These are phyloP conservation scores for Idris sp. DNA, from an alignment of 1,140 invertebrate species.

Conservation along the genomic window DNA sequence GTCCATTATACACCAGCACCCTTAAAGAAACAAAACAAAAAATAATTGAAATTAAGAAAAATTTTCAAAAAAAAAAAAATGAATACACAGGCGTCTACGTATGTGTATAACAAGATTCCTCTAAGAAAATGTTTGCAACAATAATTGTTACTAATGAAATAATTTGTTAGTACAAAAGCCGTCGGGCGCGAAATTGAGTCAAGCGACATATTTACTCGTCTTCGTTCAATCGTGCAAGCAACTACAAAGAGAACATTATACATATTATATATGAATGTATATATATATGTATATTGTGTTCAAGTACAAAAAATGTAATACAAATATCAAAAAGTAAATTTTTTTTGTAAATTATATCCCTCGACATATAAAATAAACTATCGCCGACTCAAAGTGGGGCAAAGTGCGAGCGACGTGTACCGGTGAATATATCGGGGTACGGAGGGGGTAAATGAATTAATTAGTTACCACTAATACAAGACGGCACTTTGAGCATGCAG, in stretches of 20 bases:
- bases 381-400: constrained; percentile 59
- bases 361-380: no score
- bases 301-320: constrained; percentile 5
- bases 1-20: not conserved
- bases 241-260: constrained; percentile 56
- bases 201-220: constrained; percentile 62
- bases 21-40: constrained; percentile 10
- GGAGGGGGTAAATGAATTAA: constrained; percentile 68
- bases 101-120: constrained; percentile 57
- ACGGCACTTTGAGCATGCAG: constrained; percentile 76
- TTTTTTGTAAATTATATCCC: constrained; percentile 47
- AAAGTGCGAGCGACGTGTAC: constrained; percentile 71
- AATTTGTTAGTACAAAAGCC: constrained; percentile 64
- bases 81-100: constrained; percentile 58
- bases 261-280: constrained; percentile 22
- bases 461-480: constrained; percentile 77
- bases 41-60: constrained; percentile 7
- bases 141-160: constrained; percentile 62
- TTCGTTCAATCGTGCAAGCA: constrained; percentile 61
- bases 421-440: constrained; percentile 62
- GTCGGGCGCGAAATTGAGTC: constrained; percentile 60
- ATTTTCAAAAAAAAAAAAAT: constrained; percentile 18
- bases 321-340: constrained; percentile 1
- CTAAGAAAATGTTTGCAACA: constrained; percentile 56
- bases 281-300: constrained; percentile 35